A percentile compares a stretch with the other conserved stretches of the same genome.
Conservation (phyloP, 1,140 invertebrate genomes). For the Formica selysi region DNA sequence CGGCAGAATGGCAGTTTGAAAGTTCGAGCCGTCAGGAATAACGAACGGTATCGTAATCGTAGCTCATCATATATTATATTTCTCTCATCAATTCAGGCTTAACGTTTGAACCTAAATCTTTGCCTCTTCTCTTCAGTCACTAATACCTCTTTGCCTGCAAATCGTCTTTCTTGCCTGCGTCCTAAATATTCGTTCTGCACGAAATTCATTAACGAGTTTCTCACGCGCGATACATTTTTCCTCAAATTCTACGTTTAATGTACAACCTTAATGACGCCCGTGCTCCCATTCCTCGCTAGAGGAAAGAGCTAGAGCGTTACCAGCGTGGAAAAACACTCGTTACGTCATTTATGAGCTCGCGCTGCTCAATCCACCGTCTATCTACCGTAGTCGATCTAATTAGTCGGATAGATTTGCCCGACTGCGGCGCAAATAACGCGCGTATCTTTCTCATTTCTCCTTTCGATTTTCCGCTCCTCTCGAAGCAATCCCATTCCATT, state of each 20-base stretch:
- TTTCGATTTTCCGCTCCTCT: slow-evolving; percentile 31
- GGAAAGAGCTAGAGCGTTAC: not conserved
- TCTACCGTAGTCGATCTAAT: slow-evolving; percentile 45
- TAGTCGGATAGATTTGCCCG: slow-evolving; percentile 34
- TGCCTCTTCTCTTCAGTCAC: too few relatives aligned
- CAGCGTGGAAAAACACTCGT: slow-evolving; percentile 17
- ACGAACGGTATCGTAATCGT: slow-evolving; percentile 70
- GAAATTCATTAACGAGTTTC: slow-evolving; percentile 41
- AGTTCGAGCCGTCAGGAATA: slow-evolving; percentile 75
- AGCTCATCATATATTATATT: slow-evolving; percentile 48
- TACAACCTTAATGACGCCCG: slow-evolving; percentile 20
- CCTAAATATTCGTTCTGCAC: slow-evolving; percentile 37
- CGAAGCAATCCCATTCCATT: slow-evolving; percentile 26
- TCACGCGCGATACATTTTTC: slow-evolving; percentile 26
- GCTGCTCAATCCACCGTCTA: not conserved
- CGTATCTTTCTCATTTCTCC: slow-evolving; percentile 31
- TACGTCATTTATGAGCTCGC: not conserved
- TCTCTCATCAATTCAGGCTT: slow-evolving; percentile 32
- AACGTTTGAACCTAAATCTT: not conserved
- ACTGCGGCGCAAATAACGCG: not conserved
- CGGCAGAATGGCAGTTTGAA: slow-evolving; percentile 78
- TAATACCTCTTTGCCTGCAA: not conserved
- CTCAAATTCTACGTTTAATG: not conserved
- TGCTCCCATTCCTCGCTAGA: slow-evolving; percentile 28
- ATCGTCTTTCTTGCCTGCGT: not conserved